These are phyloP conservation scores for Frieseomelitta varia DNA, from an alignment of 1,140 invertebrate genomes.

Conservation along the genomic window DNA sequence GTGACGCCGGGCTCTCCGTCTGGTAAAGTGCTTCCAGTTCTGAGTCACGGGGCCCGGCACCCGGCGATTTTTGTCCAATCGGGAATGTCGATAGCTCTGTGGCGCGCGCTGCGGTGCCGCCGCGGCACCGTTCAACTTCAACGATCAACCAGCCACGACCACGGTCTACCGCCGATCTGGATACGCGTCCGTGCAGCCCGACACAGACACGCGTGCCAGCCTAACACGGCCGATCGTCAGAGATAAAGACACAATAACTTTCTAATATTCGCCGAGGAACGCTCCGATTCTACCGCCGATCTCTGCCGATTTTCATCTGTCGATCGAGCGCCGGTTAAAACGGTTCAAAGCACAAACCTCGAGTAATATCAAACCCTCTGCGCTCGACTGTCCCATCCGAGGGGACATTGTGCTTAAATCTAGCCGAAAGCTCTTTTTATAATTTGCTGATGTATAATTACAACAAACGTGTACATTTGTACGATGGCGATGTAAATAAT, in stretches of 20 bases:
- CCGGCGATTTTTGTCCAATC: constrained; percentile 76
- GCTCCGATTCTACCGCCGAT: constrained; percentile 31
- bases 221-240: constrained; percentile 56
- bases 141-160: constrained; percentile 26
- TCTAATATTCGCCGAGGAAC: constrained; percentile 57
- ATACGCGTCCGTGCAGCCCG: not conserved
- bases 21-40: constrained; percentile 78
- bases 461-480: too few species aligned
- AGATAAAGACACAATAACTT: constrained; percentile 68
- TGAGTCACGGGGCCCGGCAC: constrained; percentile 69
- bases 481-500: too few species aligned
- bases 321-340: not conserved
- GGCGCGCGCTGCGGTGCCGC: constrained; percentile 44
- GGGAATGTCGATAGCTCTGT: constrained; percentile 75
- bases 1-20: constrained; percentile 71
- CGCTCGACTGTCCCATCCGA: too few species aligned
- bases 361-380: too few species aligned
- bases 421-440: too few species aligned
- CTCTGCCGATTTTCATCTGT: not conserved
- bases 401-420: too few species aligned
- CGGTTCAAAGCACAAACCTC: not conserved
- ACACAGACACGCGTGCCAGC: not conserved
- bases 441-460: too few species aligned
- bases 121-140: constrained; percentile 58
- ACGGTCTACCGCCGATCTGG: not conserved